phyloP scores from a whole-genome alignment of 1,140 invertebrate genomes.

The Panulirus ornatus region DNA sequence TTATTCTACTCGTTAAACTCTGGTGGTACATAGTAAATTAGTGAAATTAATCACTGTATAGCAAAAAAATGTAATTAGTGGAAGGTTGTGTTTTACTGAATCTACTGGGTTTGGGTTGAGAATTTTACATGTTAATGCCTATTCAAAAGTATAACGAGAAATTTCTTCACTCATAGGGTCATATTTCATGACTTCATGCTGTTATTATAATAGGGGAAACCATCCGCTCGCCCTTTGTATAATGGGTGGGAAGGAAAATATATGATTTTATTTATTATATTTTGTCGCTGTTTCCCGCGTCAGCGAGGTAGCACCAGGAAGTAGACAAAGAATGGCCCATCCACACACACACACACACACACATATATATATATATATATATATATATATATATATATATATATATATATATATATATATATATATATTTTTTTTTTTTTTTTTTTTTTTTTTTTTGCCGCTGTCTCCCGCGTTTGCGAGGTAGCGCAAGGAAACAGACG shows the following conservation, averaged over 20 bases:
- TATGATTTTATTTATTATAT: constrained; percentile 23
- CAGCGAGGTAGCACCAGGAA: no score
- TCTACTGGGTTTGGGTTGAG: background rate
- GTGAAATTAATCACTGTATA: no score
- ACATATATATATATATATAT: constrained; percentile 44
- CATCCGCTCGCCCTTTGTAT: background rate
- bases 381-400: constrained; percentile 38
- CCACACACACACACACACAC: no score
- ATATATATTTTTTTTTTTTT: background rate
- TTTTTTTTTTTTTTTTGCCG: background rate
- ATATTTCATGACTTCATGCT: background rate
- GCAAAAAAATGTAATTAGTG: no score
- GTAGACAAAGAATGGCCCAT: no score
- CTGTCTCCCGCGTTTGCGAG: no score
- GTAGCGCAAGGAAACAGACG: no score
- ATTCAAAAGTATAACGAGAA: background rate
- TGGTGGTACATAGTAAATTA: no score
- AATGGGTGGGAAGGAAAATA: background rate
- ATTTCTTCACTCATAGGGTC: background rate
- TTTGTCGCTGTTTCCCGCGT: no score
- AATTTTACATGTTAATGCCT: background rate
- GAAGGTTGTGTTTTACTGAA: no score
- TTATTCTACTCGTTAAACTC: no score
- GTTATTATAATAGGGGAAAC: background rate
- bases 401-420: constrained; percentile 31